These are phyloP conservation scores for Symphodus melops DNA, from an alignment of 2,113 vertebrate genomes.

Conservation along the genomic window DNA sequence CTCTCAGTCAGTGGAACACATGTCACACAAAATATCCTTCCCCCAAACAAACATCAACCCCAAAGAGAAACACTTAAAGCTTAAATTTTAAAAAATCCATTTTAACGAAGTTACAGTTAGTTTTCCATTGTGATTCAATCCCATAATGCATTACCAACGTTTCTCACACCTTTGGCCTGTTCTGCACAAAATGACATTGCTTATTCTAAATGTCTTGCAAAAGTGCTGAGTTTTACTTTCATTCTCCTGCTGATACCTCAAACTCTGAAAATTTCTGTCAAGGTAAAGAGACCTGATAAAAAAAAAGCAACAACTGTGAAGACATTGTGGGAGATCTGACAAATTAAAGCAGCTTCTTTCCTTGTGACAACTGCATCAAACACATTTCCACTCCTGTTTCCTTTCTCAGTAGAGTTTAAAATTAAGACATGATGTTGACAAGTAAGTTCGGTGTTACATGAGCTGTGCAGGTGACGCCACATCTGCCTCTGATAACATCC, in stretches of 20 bases:
- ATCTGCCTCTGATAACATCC: conserved; percentile 54
- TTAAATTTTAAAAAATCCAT: too few relatives aligned
- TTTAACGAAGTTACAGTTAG: too few relatives aligned
- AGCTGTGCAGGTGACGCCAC: conserved; percentile 6
- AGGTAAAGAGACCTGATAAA: not conserved
- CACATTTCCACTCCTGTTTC: not conserved
- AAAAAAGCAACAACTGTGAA: not conserved
- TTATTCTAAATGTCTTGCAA: not conserved
- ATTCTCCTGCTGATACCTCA: not conserved
- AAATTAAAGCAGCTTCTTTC: conserved; percentile 1
- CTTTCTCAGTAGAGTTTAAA: not conserved
- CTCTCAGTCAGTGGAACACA: too few relatives aligned
- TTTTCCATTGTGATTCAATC: not conserved
- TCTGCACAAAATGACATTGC: not conserved
- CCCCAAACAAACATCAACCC: too few relatives aligned
- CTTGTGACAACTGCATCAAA: conserved; percentile 5
- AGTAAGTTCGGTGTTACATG: conserved; percentile 24
- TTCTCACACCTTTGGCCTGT: not conserved
- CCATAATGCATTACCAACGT: not conserved
- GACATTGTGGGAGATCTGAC: not conserved
- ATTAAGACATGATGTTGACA: conserved; percentile 27
- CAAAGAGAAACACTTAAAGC: too few relatives aligned
- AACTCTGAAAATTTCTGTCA: not conserved
- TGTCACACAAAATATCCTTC: too few relatives aligned
- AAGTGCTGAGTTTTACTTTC: not conserved